A percentile compares a stretch with the other conserved stretches of the same genome.
phyloP scores from a whole-genome alignment of 2,113 vertebrate species.

The Dendropsophus ebraccatus region DNA sequence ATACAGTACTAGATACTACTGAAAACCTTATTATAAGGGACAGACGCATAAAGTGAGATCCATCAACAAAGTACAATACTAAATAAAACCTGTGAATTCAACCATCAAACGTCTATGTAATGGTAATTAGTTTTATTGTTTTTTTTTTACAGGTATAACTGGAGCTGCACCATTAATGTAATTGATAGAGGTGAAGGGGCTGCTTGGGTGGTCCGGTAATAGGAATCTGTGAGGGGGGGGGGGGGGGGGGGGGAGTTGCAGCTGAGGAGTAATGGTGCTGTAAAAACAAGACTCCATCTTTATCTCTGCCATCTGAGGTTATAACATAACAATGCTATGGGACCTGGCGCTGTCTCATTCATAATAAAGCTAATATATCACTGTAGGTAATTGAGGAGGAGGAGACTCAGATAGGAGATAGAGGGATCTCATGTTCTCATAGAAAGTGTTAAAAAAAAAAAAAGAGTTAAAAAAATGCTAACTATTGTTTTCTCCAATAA shows the following conservation, averaged over 20 bases:
- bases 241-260: neutral
- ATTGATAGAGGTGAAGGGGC: neutral
- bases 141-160: slow-evolving; percentile 3
- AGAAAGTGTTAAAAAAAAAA: no score
- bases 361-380: neutral
- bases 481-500: neutral
- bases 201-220: slow-evolving; percentile 28
- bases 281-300: neutral
- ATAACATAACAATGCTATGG: neutral
- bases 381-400: neutral
- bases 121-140: neutral
- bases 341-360: neutral
- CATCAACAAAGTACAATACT: neutral
- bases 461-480: neutral
- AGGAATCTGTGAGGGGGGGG: neutral
- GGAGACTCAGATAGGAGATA: neutral
- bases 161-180: neutral
- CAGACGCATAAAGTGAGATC: neutral
- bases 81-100: slow-evolving; percentile 32
- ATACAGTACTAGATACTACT: neutral
- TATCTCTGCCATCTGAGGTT: neutral
- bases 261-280: neutral
- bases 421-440: neutral
- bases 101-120: slow-evolving; percentile 42
- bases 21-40: neutral